A percentile compares a stretch with the other conserved stretches of the same genome.
Evolutionary conservation across 2,888 invertebrate species (phyloP).

Genomic region (Aproaerema taeniolella): DNA sequence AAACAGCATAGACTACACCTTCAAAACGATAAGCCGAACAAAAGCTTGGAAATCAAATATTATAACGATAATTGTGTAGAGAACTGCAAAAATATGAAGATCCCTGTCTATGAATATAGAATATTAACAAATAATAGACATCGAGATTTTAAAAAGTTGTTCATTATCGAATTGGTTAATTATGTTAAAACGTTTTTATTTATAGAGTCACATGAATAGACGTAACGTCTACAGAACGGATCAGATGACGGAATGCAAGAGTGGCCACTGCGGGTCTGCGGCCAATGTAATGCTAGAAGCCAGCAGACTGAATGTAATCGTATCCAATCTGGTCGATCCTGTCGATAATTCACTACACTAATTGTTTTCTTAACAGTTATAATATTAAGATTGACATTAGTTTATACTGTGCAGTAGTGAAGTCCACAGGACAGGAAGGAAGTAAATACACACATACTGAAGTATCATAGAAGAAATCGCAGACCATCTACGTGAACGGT

Average conservation of each 20-base stretch:
- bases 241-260: conserved; percentile 35
- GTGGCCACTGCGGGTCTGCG: neutral
- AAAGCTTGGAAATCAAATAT: too few relatives aligned
- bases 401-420: conserved; percentile 47
- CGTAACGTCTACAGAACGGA: conserved; percentile 35
- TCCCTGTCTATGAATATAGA: conserved; percentile 35
- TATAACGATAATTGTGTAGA: too few relatives aligned
- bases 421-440: conserved; percentile 34
- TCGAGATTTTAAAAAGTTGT: conserved; percentile 23
- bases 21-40: too few relatives aligned
- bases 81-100: too few relatives aligned
- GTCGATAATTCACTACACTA: conserved; percentile 45
- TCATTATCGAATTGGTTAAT: too few relatives aligned
- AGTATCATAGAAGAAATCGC: conserved; percentile 24
- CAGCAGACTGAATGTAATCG: neutral
- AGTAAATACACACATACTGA: conserved; percentile 30
- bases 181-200: too few relatives aligned
- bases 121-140: conserved; percentile 37
- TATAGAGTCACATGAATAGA: conserved; percentile 42
- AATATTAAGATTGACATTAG: conserved; percentile 54
- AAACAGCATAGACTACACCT: too few relatives aligned
- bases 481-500: conserved; percentile 37
- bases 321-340: conserved; percentile 47
- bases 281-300: neutral
- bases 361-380: conserved; percentile 47